Base-by-base conservation (phyloP, 2,113 vertebrate species). In the Salvator merianae region DNA sequence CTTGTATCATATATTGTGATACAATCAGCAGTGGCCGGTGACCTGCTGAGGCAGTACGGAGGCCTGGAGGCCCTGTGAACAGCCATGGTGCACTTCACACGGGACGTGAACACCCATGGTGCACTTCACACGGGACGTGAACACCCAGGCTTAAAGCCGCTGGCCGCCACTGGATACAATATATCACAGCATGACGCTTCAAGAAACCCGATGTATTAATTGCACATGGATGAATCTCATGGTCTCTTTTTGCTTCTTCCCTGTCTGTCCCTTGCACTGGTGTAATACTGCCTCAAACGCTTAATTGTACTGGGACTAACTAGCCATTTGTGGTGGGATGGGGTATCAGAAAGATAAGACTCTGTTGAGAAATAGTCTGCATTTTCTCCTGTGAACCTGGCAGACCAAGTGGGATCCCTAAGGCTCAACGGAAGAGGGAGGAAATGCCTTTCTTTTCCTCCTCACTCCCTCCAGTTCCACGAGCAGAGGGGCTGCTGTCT, bases 361-460 rank as follows among this genome's bases (percentile, higher is more conserved):
- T 77, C 77, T 12, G 77, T 59, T 43, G 59, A 86, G 90, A 88
- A 86, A 81, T 4, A 79, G 10, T 72, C 82, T 73, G 13, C 0
- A 13, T 71, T 79, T 88, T 85, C 1, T 0, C 30, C 8, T 62
- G 82, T 9, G 59, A 18, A 74, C 24, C 70, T 62, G 38, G 0
- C 71, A 68, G 81, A 12, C 66, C 0, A 82, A 5, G 0, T 13
- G 18, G 69, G 14, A 85, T 75, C 78, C 22, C 2, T 2, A 40
- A 26, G 73, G 79, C 84, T 62, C 62, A 24, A 65, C 75, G 70
- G 82, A 81, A 88, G 82, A 90, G 94, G 93, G 95, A 96, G 96
- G 96, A 97, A 97, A 95, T 95, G 93, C 72, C 95, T 91, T 90
- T 87, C 26, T 95, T 85, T 93, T 92, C 83, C 74, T 90, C 94